These are phyloP conservation scores for Formica exsecta DNA, from an alignment of 1,140 invertebrate species.

Conservation along the genomic window DNA sequence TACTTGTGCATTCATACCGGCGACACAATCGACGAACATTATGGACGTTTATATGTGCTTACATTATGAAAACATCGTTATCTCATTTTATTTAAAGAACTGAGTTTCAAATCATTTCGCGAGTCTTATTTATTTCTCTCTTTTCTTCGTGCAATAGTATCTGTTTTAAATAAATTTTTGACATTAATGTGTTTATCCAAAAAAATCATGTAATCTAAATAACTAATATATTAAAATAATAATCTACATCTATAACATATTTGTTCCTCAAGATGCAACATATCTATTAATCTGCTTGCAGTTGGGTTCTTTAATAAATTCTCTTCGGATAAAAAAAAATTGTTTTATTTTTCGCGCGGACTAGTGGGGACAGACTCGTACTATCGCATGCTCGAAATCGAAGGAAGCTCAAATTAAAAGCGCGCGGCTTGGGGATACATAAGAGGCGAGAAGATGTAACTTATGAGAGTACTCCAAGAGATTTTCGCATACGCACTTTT, in stretches of 20 bases:
- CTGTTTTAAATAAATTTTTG: background rate
- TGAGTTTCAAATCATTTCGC: background rate
- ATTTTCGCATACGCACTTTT: conserved; percentile 59
- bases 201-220: background rate
- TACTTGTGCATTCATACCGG: conserved; percentile 29
- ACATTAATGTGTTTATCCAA: background rate
- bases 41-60: conserved; percentile 16
- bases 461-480: conserved; percentile 29
- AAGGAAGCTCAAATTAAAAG: conserved; percentile 70
- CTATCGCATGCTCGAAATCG: conserved; percentile 59
- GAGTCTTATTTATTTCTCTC: background rate
- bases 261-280: background rate
- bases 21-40: conserved; percentile 37
- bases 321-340: background rate
- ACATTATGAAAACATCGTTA: conserved; percentile 23
- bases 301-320: background rate
- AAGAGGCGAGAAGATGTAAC: conserved; percentile 40
- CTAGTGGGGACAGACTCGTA: conserved; percentile 41
- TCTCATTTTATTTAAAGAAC: background rate
- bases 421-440: conserved; percentile 43
- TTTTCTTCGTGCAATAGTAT: background rate
- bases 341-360: background rate
- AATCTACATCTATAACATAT: background rate
- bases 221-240: background rate
- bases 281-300: background rate